Evolutionary conservation across 2,888 invertebrate species (phyloP).

Genomic region (Erebia ligea): DNA sequence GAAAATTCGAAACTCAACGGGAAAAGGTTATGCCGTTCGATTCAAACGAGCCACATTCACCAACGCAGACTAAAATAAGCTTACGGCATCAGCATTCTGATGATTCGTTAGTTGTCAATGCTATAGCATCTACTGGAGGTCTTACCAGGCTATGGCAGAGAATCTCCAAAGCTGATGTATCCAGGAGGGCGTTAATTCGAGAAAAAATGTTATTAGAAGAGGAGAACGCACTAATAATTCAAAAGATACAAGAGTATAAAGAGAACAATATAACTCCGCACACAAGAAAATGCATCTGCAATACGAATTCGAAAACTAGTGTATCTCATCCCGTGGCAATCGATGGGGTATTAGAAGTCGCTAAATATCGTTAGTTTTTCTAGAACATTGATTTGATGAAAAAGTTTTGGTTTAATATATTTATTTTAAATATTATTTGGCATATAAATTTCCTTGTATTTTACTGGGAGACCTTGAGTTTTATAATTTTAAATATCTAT

Average conservation of each 20-base stretch:
- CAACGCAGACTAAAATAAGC: conserved; percentile 51
- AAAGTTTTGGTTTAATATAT: too few relatives aligned
- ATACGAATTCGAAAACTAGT: conserved; percentile 39
- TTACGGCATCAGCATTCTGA: conserved; percentile 56
- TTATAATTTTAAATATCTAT: conserved; percentile 42
- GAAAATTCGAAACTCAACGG: conserved; percentile 81
- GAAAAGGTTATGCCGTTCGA: conserved; percentile 78
- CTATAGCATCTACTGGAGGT: conserved; percentile 62
- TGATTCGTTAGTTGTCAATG: conserved; percentile 62
- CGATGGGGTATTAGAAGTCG: conserved; percentile 59
- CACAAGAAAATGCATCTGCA: conserved; percentile 53
- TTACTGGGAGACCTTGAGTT: background rate
- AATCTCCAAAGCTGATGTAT: conserved; percentile 68
- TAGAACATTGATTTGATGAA: background rate
- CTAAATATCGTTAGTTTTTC: conserved; percentile 48
- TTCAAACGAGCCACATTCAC: conserved; percentile 53
- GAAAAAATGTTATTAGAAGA: conserved; percentile 66
- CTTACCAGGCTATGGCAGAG: conserved; percentile 72
- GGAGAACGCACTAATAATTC: conserved; percentile 60
- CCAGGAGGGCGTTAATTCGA: conserved; percentile 62
- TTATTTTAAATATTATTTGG: background rate
- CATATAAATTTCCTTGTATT: background rate
- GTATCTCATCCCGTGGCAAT: conserved; percentile 54
- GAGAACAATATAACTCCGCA: conserved; percentile 51
- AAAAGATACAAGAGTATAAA: conserved; percentile 50